Base-by-base conservation (phyloP, 2,888 invertebrate genomes). In the Cataglyphis cursor region DNA sequence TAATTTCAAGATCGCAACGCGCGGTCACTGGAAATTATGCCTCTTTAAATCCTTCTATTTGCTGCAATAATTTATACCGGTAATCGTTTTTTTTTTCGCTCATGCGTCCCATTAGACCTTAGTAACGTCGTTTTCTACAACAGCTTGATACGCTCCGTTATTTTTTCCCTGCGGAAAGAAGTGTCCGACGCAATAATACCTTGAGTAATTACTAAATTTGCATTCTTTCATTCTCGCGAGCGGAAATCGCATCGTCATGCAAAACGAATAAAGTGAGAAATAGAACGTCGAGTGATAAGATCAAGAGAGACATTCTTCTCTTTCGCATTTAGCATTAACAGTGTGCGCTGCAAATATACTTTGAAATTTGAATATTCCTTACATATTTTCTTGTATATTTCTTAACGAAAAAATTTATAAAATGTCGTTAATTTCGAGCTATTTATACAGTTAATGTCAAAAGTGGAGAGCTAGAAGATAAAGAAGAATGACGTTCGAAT, bases 141-240 rank as follows among this genome's bases (percentile, higher is more conserved):
- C 51, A 18, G 41, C 28, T 35, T 18, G 78, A 59, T 59, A 21
- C 15, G 35, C 21, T 21, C 78, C 44, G 68, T 78, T 70, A 70
- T 68, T 59, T 61, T 24, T 59, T 15, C 5, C 59, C 1, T 28
- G 28, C 59, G 0, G n/a, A 24, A 70, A 68, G 78, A 78, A 21
- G 54, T 41, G 57, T 28, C 68, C 18, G 59, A 35, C 59, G 21
- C 31, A 18, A 12, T 70, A 80, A 70, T 80, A 24, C 44, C 70
- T 1, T 48, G 70, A 80, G 51, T 80, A 70, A 80, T 80, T 70
- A 24, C 59, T 35, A 61, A 68, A 80, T 80, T 80, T 80, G 70
- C 78, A 80, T 80, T 80, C 44, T 24, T 48, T 44, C 70, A 59
- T 70, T 70, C 48, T 59, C 59, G 10, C 38, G 66, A 18, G 35